Base-by-base conservation (phyloP, 2,797 vertebrate species). In the Argentina silus region DNA sequence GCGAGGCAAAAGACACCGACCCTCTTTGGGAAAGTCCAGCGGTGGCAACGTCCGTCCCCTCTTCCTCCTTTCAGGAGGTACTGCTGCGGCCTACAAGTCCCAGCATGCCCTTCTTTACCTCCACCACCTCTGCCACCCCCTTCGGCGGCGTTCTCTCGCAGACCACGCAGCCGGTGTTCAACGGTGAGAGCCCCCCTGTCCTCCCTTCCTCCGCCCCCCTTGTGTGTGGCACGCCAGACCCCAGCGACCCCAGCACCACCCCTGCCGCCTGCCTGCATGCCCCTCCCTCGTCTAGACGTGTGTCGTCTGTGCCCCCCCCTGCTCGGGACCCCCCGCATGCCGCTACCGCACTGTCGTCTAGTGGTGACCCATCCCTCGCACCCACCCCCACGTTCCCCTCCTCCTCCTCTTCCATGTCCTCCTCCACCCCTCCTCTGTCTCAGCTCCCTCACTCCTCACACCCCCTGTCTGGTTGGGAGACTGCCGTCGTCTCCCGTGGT, bases 101-200 rank as follows among this genome's bases (percentile, higher is more conserved):
- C 78, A 90, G 91, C 86, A 85, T 88, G 80, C 79, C 75, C 57
- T 73, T 61, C 61, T 75, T 78, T 65, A 73, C 79, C 0, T 67
- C 87, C 45, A 80, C 84, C 9, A 77, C 89, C 59, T 47, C 92
- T 80, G 91, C 88, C 82, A 89, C 94, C 80, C 84, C 90, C 81
- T 86, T 88, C 87, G 85, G 77, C 89, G 81, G 88, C 71, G 89
- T 93, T 88, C 91, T 94, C 81, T 91, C 87, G 86, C 95, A 95
- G 93, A 95, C 96, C 87, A 95, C 95, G 71, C 91, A 93, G 63
- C 92, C 95, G 2, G 75, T 94, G 66, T 95, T 93, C 84, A 98
- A 96, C 85, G 97, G 97, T 99, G 97, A 99, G 97, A 92, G 90
- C 84, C 88, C 87, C 63, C 77, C 73, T 83, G 78, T 79, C 66